phyloP scores from a whole-genome alignment of 2,888 invertebrate species.

The Onthophagus sagittarius region DNA sequence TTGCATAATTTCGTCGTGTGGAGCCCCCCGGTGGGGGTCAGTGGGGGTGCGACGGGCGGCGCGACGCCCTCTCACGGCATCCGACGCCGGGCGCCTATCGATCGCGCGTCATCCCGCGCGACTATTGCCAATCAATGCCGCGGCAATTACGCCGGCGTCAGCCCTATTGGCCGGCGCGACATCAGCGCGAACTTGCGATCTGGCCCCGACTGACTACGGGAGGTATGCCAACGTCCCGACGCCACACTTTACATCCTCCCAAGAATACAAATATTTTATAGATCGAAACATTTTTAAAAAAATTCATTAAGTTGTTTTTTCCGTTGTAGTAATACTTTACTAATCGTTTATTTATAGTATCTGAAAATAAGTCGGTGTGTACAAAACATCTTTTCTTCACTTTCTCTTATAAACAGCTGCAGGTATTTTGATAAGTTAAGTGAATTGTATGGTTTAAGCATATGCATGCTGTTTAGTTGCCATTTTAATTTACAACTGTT shows the following conservation, averaged over 20 bases:
- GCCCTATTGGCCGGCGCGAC: conserved; percentile 36
- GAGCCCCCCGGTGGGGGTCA: not conserved
- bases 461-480: too few species aligned
- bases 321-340: too few species aligned
- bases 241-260: not conserved
- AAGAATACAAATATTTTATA: not conserved
- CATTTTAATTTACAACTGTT: too few species aligned
- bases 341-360: too few species aligned
- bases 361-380: too few species aligned
- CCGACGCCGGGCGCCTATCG: conserved; percentile 19
- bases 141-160: conserved; percentile 38
- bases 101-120: conserved; percentile 32
- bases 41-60: conserved; percentile 2
- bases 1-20: conserved; percentile 24
- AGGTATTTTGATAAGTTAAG: too few species aligned
- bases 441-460: too few species aligned
- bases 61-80: conserved; percentile 2
- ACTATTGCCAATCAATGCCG: conserved; percentile 43
- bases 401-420: too few species aligned
- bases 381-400: too few species aligned
- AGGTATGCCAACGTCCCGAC: not conserved
- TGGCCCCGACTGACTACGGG: not conserved
- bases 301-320: too few species aligned
- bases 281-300: not conserved
- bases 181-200: conserved; percentile 18